Conservation (phyloP, 2,888 invertebrate species). For the Meiosimyza decipiens region DNA sequence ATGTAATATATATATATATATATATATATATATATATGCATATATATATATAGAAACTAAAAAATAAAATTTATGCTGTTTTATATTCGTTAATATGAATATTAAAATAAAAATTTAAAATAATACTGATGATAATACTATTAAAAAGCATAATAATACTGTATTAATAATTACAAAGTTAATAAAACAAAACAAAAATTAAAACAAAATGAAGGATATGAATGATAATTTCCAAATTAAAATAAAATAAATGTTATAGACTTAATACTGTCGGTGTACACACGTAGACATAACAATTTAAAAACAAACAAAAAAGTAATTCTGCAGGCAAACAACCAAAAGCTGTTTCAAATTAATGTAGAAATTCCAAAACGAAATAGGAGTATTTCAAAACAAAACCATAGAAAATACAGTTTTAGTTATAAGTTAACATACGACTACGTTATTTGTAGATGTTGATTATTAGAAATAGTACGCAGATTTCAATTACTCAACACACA, state of each 20-base stretch:
- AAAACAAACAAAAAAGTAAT: constrained; percentile 21
- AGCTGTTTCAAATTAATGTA: constrained; percentile 39
- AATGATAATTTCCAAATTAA: constrained; percentile 34
- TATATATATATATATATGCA: constrained; percentile 48
- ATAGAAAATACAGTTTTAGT: constrained; percentile 14
- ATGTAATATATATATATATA: constrained; percentile 50
- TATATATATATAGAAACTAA: constrained; percentile 37
- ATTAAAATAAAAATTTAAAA: constrained; percentile 12
- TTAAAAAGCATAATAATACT: constrained; percentile 13
- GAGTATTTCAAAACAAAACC: constrained; percentile 18
- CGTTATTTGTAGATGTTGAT: constrained; percentile 11
- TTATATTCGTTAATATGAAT: constrained; percentile 29
- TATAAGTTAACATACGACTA: constrained; percentile 4
- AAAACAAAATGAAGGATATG: constrained; percentile 37
- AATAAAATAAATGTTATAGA: constrained; percentile 41
- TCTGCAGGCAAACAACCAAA: constrained; percentile 38
- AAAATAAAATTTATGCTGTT: constrained; percentile 29
- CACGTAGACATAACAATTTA: constrained; percentile 37
- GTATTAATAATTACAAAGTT: constrained; percentile 24
- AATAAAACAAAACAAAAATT: constrained; percentile 51
- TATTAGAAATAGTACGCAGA: constrained; percentile 3
- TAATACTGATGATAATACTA: constrained; percentile 17
- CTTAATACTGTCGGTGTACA: constrained; percentile 43
- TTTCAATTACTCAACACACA: neutral
- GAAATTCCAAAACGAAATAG: constrained; percentile 25